Evolutionary conservation across 2,888 invertebrate genomes (phyloP).

Genomic region (Pegoplata infirma): DNA sequence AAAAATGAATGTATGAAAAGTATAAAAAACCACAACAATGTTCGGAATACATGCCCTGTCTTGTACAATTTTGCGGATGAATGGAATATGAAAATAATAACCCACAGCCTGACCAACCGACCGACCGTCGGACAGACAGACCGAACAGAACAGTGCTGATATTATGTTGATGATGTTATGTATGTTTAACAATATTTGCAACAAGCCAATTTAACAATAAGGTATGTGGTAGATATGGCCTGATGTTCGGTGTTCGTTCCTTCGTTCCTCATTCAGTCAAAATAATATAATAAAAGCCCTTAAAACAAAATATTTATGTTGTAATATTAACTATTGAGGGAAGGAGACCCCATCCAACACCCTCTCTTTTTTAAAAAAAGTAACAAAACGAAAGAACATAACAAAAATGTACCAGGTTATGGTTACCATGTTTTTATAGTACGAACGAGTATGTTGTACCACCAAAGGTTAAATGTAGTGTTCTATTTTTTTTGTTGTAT

Average conservation of each 20-base stretch:
- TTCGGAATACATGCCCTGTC: slow-evolving; percentile 53
- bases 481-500: slow-evolving; percentile 31
- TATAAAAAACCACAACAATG: slow-evolving; percentile 49
- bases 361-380: neutral
- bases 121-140: slow-evolving; percentile 10
- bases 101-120: slow-evolving; percentile 46
- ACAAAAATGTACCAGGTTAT: slow-evolving; percentile 17
- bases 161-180: slow-evolving; percentile 57
- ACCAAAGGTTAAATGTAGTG: slow-evolving; percentile 62
- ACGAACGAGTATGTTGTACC: slow-evolving; percentile 19
- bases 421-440: slow-evolving; percentile 40
- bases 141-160: slow-evolving; percentile 38
- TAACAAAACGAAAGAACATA: neutral
- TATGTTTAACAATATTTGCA: slow-evolving; percentile 62
- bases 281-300: slow-evolving; percentile 37
- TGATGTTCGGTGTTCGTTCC: slow-evolving; percentile 7
- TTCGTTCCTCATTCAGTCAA: slow-evolving; percentile 27
- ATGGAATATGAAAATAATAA: slow-evolving; percentile 62
- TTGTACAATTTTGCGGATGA: slow-evolving; percentile 62
- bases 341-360: neutral
- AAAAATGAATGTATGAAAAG: neutral
- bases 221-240: too few relatives aligned
- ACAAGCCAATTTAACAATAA: slow-evolving; percentile 60
- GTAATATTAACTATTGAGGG: slow-evolving; percentile 3
- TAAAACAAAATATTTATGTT: slow-evolving; percentile 54